Percentiles rank a stretch among this genome's conserved stretches.
phyloP scores from a whole-genome alignment of 2,888 invertebrate species.

The Lobophora halterata region DNA sequence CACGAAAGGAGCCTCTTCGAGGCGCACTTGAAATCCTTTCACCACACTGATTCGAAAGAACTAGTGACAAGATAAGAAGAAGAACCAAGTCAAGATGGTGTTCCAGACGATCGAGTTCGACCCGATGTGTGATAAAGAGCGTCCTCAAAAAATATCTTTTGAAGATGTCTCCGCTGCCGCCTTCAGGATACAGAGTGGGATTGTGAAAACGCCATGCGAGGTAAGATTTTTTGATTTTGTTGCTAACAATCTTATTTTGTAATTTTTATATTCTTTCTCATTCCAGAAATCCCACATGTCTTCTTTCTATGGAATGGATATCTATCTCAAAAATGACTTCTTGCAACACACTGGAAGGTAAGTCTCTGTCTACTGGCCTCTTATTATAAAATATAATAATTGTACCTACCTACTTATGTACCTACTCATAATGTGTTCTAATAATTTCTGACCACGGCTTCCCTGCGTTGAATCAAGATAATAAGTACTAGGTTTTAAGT shows the following conservation, averaged over 20 bases:
- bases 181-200: conserved; percentile 91
- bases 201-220: conserved; percentile 92
- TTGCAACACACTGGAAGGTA: conserved; percentile 97
- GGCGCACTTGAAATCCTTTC: too few relatives aligned
- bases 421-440: too few relatives aligned
- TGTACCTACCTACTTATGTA: too few relatives aligned
- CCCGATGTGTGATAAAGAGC: conserved; percentile 84
- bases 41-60: too few relatives aligned
- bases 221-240: conserved; percentile 73
- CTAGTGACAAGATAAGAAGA: too few relatives aligned
- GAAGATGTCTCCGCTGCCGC: conserved; percentile 95
- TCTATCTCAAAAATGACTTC: conserved; percentile 97
- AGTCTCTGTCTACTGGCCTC: background rate
- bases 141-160: conserved; percentile 87
- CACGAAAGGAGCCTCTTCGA: too few relatives aligned
- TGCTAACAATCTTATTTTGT: background rate
- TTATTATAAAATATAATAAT: too few relatives aligned
- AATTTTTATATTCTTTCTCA: conserved; percentile 3
- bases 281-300: conserved; percentile 92
- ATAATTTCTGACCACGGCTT: too few relatives aligned
- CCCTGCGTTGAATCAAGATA: too few relatives aligned
- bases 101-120: conserved; percentile 72
- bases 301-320: conserved; percentile 88
- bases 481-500: too few relatives aligned
- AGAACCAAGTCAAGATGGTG: too few relatives aligned